Evolutionary conservation across 1,140 invertebrate genomes (phyloP).

Genomic region (Rhopalosiphum maidis): DNA sequence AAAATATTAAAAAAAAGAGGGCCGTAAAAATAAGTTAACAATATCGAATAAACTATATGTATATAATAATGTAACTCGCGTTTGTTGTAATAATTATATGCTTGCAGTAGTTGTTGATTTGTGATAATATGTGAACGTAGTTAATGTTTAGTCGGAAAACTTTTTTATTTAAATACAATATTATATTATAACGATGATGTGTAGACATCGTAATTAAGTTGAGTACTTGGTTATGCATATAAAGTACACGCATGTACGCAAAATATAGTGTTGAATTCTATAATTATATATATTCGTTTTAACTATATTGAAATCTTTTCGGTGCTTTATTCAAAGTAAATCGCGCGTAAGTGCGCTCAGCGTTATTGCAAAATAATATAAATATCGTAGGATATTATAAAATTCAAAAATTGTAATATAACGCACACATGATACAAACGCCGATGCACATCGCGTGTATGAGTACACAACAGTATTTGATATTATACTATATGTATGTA

Average conservation of each 20-base stretch:
- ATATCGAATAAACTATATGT: background rate
- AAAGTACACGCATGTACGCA: background rate
- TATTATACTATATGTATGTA: background rate
- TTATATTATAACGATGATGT: background rate
- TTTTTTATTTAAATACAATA: conserved; percentile 4
- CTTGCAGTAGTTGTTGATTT: background rate
- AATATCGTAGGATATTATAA: background rate
- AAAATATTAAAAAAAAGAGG: background rate
- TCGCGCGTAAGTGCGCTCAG: background rate
- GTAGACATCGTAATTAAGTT: background rate
- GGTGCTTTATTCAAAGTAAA: background rate
- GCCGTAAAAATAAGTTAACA: background rate
- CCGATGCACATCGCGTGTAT: too few relatives aligned
- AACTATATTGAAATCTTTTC: background rate
- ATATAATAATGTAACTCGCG: too few relatives aligned
- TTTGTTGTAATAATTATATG: background rate
- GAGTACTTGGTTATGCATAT: background rate
- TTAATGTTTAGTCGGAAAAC: background rate
- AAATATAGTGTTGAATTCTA: background rate
- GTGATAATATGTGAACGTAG: background rate
- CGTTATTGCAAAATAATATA: background rate
- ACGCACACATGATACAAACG: too few relatives aligned
- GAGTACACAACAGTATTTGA: too few relatives aligned
- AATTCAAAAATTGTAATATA: too few relatives aligned
- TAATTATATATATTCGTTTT: background rate